These are phyloP conservation scores for Microtus californicus DNA, from an alignment of 2,797 vertebrate genomes.

Conservation along the genomic window DNA sequence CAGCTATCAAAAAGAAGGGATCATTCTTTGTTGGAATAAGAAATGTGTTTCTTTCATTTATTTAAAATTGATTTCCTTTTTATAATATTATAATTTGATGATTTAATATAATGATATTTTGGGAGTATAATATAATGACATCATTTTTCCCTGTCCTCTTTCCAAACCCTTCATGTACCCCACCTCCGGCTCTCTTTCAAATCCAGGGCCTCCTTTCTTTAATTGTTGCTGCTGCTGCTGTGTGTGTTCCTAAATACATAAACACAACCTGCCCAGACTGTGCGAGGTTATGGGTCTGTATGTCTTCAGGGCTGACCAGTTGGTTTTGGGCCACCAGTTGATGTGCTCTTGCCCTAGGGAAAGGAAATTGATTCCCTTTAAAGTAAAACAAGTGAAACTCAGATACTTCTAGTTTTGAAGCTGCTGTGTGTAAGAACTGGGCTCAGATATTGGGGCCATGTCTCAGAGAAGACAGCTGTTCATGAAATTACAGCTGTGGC, in stretches of 20 bases:
- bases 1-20: not conserved
- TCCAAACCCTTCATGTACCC: not conserved
- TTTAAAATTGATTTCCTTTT: not conserved
- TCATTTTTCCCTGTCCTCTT: not conserved
- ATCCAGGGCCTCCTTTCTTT: not conserved
- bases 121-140: not conserved
- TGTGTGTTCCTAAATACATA: not conserved
- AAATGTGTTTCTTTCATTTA: not conserved
- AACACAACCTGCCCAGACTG: not conserved
- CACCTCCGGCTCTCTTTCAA: not conserved
- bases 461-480: conserved; percentile 2
- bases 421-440: not conserved
- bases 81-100: too few species aligned
- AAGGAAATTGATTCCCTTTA: not conserved
- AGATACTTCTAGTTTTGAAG: conserved; percentile 44
- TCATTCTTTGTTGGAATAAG: not conserved
- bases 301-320: not conserved
- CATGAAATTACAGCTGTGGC: not conserved
- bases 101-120: not conserved
- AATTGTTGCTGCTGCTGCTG: not conserved
- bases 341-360: not conserved
- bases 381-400: not conserved
- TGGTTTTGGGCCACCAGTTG: not conserved
- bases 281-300: too few species aligned
- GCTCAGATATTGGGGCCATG: too few species aligned